A percentile compares a stretch with the other conserved stretches of the same genome.
These are phyloP conservation scores for Cepaea hortensis DNA, from an alignment of 2,888 invertebrate species.

Conservation along the genomic window DNA sequence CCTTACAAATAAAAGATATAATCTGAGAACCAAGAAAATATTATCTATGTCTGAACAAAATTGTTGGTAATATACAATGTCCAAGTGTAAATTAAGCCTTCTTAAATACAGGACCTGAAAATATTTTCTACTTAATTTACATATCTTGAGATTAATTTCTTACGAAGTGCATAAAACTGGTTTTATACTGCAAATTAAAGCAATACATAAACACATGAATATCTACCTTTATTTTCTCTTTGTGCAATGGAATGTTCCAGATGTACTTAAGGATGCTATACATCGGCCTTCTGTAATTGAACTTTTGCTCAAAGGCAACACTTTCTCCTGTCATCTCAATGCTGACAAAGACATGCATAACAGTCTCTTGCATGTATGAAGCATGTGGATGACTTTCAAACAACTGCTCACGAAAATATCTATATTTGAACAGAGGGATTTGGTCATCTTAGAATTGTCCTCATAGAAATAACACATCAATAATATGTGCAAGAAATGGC, in stretches of 20 bases:
- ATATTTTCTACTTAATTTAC: too few relatives aligned
- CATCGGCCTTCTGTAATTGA: constrained; percentile 96
- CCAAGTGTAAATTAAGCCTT: too few relatives aligned
- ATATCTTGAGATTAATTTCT: too few relatives aligned
- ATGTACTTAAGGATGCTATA: constrained; percentile 93
- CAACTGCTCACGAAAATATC: constrained; percentile 80
- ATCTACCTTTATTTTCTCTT: constrained; percentile 83
- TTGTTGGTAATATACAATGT: too few relatives aligned
- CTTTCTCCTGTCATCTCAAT: constrained; percentile 98
- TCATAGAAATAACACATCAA: neutral
- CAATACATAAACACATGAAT: neutral
- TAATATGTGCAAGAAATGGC: neutral
- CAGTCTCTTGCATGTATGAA: constrained; percentile 84
- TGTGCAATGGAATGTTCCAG: constrained; percentile 89
- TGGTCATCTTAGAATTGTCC: neutral
- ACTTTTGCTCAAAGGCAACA: constrained; percentile 96
- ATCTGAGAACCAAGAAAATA: too few relatives aligned
- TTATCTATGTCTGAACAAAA: too few relatives aligned
- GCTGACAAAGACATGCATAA: constrained; percentile 94
- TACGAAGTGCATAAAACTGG: too few relatives aligned
- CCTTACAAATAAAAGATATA: too few relatives aligned
- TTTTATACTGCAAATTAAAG: too few relatives aligned
- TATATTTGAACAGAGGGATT: neutral
- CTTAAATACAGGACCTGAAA: too few relatives aligned
- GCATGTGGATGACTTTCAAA: constrained; percentile 84